Base-by-base conservation (phyloP, 2,888 invertebrate species). In the Eretmocerus hayati region DNA sequence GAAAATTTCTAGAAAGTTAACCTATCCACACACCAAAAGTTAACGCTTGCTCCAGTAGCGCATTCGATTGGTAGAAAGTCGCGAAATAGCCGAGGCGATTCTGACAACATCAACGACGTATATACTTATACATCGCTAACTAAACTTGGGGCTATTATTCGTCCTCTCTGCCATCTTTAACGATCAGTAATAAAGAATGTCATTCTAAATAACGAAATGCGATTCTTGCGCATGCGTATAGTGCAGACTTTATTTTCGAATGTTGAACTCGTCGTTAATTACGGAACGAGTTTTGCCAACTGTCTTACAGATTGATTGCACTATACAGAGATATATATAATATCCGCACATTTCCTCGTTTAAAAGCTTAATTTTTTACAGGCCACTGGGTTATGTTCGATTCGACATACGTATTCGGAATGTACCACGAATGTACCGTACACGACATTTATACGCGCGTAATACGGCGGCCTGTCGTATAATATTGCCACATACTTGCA, bases 281-380 rank as follows among this genome's bases (percentile, higher is more conserved):
- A 43, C 26, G 22, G 33, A 45, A 45, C 45, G 45, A 45, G 45
- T 45, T 45, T 45, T 45, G n/a, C n/a, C n/a, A n/a, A n/a, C n/a
- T n/a, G n/a, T n/a, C n/a, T n/a, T n/a, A n/a, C n/a, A n/a, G n/a
- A n/a, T n/a, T 1, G 26, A 11, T 26, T 11, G 26, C 26, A 11
- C n/a, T 26, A 26, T 11, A 26, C 26, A 26, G 8, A 26, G 8
- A 16, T 31, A 13, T 26, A 26, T 1, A 26, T 26, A 26, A 26
- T 26, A 26, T n/a, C 8, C 26, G 26, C 4, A 2, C 26, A 41
- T n/a, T 41, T 15, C 16, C 41, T 15, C 16, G 19, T 31, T 16
- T 31, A 15, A 16, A 8, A 20, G 30, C 26, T 20, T 26, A 9
- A 13, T 11, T 43, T 36, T 36, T 43, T 36, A 30, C 36, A 26